Evolutionary conservation across 2,113 vertebrate species (phyloP).

Genomic region (Phylloscopus trochilus): DNA sequence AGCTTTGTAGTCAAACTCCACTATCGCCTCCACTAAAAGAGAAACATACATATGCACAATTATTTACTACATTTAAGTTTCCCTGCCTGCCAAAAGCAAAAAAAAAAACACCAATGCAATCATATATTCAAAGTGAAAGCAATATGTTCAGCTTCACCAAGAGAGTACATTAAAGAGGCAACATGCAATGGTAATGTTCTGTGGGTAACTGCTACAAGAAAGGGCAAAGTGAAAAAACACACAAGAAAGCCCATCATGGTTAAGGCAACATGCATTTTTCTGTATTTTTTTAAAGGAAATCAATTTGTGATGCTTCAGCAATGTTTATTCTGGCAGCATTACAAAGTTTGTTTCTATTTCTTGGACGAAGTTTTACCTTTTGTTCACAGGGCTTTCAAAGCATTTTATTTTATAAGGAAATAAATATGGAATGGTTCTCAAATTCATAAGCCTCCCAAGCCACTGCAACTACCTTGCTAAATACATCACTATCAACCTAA

Average conservation of each 20-base stretch:
- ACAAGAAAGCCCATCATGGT: not conserved
- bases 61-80: not conserved
- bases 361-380: not conserved
- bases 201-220: not conserved
- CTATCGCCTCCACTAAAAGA: conserved; percentile 91
- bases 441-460: not conserved
- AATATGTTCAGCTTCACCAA: not conserved
- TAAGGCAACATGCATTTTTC: not conserved
- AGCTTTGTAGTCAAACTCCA: conserved; percentile 98
- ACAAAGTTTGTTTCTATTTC: not conserved
- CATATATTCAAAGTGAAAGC: not conserved
- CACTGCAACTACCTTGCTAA: not conserved
- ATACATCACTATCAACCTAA: not conserved
- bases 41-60: not conserved
- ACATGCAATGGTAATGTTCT: not conserved
- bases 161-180: not conserved
- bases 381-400: not conserved
- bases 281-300: not conserved
- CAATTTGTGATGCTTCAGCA: not conserved
- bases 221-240: not conserved
- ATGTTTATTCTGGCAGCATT: not conserved
- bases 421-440: not conserved
- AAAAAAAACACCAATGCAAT: not conserved
- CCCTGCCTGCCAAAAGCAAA: not conserved
- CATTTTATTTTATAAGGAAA: not conserved